Evolutionary conservation across 2,888 invertebrate genomes (phyloP), one percentile per base, ranked within the genome.

Genomic region (Hirtodrosophila histrioides): DNA sequence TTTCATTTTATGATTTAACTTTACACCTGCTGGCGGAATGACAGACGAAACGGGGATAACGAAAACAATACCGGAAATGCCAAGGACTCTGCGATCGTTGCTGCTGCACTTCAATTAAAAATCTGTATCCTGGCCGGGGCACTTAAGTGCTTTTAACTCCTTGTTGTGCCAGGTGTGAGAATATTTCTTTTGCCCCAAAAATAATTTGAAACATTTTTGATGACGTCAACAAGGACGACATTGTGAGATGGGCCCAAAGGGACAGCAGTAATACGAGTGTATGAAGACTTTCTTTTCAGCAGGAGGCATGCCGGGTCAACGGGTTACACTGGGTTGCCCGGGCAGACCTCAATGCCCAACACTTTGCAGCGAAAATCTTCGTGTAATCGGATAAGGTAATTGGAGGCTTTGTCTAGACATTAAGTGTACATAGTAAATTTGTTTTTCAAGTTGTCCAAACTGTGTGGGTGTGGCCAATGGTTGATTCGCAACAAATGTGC

Each of bases 321-420:
- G 81, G 69, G 76, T 76, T 71, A 71, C 69, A 54, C 56, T 54
- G 54, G 71, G 75, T 54, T 55, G 37, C 46, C 45, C 23, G 12
- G 2, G 10, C 23, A 40, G 50, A 40, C 12, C 46, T 40, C 17
- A 29, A 39, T 39, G 12, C 75, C 60, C 41, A 72, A 73, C 79
- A 78, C 79, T 82, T 74, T 69, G 70, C 66, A 75, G 83, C 75
- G 70, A 74, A 89, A 89, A 90, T 89, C 89, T 89, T 89, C 81
- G 68, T 88, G 90, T 90, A 90, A 90, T 90, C 90, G 90, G 90
- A 90, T 90, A 89, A 90, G 90, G 90, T 90, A 90, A 90, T 90
- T 90, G 90, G 89, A 90, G 89, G 89, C 88, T 89, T 90, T 90
- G 90, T 90, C 90, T 90, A 90, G 90, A 90, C 90, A 90, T 89